Base-by-base conservation (phyloP, 2,797 vertebrate genomes). In the Melanotaenia trifasciata region DNA sequence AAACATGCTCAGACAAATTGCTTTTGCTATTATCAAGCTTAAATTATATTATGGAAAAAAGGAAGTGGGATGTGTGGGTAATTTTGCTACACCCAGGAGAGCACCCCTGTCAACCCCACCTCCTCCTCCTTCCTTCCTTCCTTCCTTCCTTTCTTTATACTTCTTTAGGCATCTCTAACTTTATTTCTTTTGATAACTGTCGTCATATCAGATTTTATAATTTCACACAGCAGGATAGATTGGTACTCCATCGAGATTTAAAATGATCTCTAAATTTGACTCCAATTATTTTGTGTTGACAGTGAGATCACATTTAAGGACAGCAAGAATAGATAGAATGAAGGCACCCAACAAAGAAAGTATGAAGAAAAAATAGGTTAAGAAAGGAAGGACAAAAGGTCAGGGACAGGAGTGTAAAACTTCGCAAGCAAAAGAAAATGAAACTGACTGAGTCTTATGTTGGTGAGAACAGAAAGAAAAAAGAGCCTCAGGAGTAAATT, bases 1-100 rank as follows among this genome's bases (percentile, higher is more conserved):
- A 84, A 88, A 90, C 91, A 87, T 85, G 91, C 85, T 90, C 81
- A 89, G 89, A 90, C 92, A 91, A 93, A 92, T 93, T 92, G 91
- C 90, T 93, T 86, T 89, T 26, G 70, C 76, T 88, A 89, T 90
- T 89, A 93, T 91, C 84, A 79, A 79, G 78, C 89, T 90, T 89
- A 90, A 85, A 90, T 86, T 77, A 90, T 91, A 91, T 92, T 89
- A 87, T 79, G 88, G 89, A 90, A 90, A 89, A 87, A 90, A 83
- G 91, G 91, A 92, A 90, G 87, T 86, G 87, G 90, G 87, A 92
- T 83, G 81, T 90, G 86, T 90, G 86, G 86, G 87, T 90, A 90
- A 91, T 92, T 91, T 87, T 86, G 83, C 79, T 81, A 80, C 84
- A 88, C 85, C 86, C 88, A 80, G 74, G 81, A 88, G 89, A 78